Base-by-base conservation (phyloP, 2,797 vertebrate genomes). In the Eremophila alpestris region DNA sequence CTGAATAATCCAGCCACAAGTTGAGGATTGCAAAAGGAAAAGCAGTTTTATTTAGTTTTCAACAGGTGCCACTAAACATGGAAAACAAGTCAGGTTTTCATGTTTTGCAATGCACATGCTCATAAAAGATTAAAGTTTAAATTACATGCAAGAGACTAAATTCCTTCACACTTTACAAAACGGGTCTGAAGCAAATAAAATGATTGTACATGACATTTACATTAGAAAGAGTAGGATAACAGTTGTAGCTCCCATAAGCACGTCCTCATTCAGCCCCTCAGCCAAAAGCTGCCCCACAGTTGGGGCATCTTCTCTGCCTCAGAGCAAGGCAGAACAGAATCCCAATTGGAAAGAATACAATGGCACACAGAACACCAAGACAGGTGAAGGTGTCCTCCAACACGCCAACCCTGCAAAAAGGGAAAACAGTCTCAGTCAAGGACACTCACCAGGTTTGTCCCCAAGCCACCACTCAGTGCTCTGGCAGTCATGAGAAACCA, bases 351-450 rank as follows among this genome's bases (percentile, higher is more conserved):
- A 99, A 99, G 97, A 99, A 98, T 91, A 99, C 97, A 96, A 99
- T 99, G 98, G 99, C 99, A 95, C 99, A 98, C 89, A 99, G 93
- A 97, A 99, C 98, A 71, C 99, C 99, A 77, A 99, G 98, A 91
- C 99, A 99, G 94, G 99, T 99, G 98, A 99, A 99, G 94, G 99
- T 99, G 68, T 99, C 99, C 97, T 99, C 99, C 98, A 99, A 97
- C 71, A 99, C 99, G 7, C 99, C 99, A 27, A 99, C 99, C 96
- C 99, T 99, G 98, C 10, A 63, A 65, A 65, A 97, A 91, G 17
- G 62, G 62, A 81, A 56, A 88, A 87, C 30, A 83, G 32, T 54
- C 68, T 87, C 45, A 48, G 88, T 96, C 93, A 95, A 51, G 52
- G 70, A 90, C 87, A 49, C 24, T 38, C 71, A 63, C 38, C 41